Percentiles rank a stretch among this genome's conserved stretches.
These are phyloP conservation scores for Drosophila sturtevanti DNA, from an alignment of 1,140 invertebrate genomes.

Conservation along the genomic window DNA sequence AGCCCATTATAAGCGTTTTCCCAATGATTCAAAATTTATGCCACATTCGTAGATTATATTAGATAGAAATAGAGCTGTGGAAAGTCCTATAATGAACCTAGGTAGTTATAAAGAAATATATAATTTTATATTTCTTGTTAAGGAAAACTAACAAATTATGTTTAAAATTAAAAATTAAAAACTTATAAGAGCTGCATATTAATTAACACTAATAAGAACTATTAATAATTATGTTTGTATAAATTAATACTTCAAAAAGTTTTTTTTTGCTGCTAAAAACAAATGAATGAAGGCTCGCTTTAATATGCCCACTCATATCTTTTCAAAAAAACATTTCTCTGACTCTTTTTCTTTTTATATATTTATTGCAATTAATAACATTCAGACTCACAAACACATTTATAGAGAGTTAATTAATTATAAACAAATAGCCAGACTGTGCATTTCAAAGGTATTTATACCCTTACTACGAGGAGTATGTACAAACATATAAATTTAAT, in stretches of 20 bases:
- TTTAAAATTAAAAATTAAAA: no score
- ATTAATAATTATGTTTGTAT: neutral
- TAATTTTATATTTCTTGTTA: no score
- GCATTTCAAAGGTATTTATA: constrained; percentile 48
- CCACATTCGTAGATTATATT: no score
- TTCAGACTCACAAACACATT: constrained; percentile 29
- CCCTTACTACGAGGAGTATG: constrained; percentile 1
- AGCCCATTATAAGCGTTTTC: no score
- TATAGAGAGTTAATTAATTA: constrained; percentile 26
- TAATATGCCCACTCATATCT: neutral
- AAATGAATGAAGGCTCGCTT: neutral
- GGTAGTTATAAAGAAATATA: no score
- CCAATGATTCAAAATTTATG: no score
- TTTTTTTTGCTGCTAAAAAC: neutral
- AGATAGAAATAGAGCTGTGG: no score
- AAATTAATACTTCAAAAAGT: neutral
- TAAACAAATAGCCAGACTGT: constrained; percentile 59
- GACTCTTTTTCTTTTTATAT: neutral
- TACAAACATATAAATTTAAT: no score
- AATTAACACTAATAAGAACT: neutral
- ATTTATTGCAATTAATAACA: constrained; percentile 69
- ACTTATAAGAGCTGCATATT: no score
- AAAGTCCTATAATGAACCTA: no score
- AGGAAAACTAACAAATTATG: no score
- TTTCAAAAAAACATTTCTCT: neutral